Conservation (phyloP, 2,888 invertebrate genomes). For the Lottia gigantea region DNA sequence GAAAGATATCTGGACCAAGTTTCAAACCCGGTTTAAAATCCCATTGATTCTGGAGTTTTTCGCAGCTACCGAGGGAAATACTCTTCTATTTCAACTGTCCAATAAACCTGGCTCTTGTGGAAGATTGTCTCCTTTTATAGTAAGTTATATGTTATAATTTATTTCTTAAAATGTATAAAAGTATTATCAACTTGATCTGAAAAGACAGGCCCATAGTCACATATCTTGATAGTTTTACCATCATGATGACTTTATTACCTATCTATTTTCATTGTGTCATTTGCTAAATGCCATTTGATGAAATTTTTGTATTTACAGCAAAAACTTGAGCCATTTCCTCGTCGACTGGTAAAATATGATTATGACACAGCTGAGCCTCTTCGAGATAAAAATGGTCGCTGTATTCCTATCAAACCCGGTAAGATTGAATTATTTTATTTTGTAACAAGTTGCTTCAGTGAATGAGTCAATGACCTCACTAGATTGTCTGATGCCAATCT, state of each 20-base stretch:
- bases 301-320: conserved; percentile 33
- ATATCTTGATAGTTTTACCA: too few species aligned
- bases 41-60: conserved; percentile 89
- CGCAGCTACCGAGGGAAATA: conserved; percentile 96
- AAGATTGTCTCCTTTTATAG: conserved; percentile 51
- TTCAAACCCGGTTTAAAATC: conserved; percentile 86
- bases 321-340: conserved; percentile 13
- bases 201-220: too few species aligned
- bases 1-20: conserved; percentile 92
- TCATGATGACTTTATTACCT: too few species aligned
- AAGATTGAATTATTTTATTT: background rate
- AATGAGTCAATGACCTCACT: too few species aligned
- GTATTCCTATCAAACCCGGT: conserved; percentile 50
- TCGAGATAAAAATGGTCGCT: conserved; percentile 75
- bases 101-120: conserved; percentile 72
- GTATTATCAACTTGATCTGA: too few species aligned
- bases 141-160: conserved; percentile 30
- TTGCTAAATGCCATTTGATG: too few species aligned
- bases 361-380: conserved; percentile 97
- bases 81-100: conserved; percentile 91
- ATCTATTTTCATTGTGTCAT: too few species aligned
- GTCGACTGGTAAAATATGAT: conserved; percentile 82
- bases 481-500: too few species aligned
- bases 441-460: too few species aligned
- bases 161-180: too few species aligned